A percentile compares a stretch with the other conserved stretches of the same genome.
These are phyloP conservation scores for Microctenopoma stevenorrisi DNA, from an alignment of 2,797 vertebrate genomes.

Conservation along the genomic window DNA sequence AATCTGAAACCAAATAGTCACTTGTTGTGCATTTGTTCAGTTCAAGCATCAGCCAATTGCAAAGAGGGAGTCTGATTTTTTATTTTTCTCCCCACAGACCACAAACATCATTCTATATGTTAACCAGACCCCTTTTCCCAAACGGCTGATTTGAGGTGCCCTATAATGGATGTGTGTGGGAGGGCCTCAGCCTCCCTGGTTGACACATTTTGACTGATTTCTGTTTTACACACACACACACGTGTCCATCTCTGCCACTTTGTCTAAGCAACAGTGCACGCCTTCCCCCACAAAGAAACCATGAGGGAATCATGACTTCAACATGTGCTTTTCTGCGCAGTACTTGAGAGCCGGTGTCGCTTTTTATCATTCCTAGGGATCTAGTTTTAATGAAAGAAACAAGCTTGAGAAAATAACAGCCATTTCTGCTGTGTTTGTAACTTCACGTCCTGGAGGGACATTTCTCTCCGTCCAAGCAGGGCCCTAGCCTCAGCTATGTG, in stretches of 20 bases:
- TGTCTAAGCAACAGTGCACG: slow-evolving; percentile 55
- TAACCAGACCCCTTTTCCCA: slow-evolving; percentile 61
- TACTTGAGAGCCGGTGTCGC: slow-evolving; percentile 46
- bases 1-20: slow-evolving; percentile 8
- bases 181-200: slow-evolving; percentile 65
- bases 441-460: slow-evolving; percentile 68
- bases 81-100: slow-evolving; percentile 54
- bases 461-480: slow-evolving; percentile 53
- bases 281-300: slow-evolving; percentile 63
- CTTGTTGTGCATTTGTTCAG: slow-evolving; percentile 22
- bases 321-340: slow-evolving; percentile 61
- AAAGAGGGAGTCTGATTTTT: slow-evolving; percentile 41
- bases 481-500: slow-evolving; percentile 42
- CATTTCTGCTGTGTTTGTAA: slow-evolving; percentile 62
- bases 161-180: slow-evolving; percentile 67
- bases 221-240: slow-evolving; percentile 58
- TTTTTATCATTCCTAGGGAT: slow-evolving; percentile 72
- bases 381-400: slow-evolving; percentile 78
- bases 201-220: slow-evolving; percentile 65
- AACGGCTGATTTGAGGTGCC: slow-evolving; percentile 70
- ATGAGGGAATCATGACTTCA: slow-evolving; percentile 72
- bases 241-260: slow-evolving; percentile 58
- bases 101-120: slow-evolving; percentile 68
- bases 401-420: slow-evolving; percentile 66
- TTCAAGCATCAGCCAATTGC: slow-evolving; percentile 51